Conservation (phyloP, 2,888 invertebrate species). For the Eulithis prunata region DNA sequence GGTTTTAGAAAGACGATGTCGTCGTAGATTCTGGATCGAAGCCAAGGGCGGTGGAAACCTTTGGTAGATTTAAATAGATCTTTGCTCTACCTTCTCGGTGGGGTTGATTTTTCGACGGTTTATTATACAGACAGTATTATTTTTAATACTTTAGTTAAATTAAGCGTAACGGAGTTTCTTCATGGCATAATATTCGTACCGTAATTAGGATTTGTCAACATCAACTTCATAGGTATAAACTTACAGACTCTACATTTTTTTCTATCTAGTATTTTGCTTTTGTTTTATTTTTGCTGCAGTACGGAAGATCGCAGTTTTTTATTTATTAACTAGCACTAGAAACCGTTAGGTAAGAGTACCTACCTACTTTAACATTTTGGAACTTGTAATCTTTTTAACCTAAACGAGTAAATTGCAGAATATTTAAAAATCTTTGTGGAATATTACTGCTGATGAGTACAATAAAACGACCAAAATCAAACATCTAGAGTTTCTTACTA, state of each 20-base stretch:
- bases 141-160: slow-evolving; percentile 28
- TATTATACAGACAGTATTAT: slow-evolving; percentile 29
- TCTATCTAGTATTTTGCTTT: too few species aligned
- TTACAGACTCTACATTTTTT: too few species aligned
- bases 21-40: slow-evolving; percentile 29
- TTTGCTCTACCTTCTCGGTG: slow-evolving; percentile 21
- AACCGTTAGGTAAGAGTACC: too few species aligned
- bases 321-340: too few species aligned
- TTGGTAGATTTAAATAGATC: slow-evolving; percentile 33
- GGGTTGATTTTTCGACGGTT: slow-evolving; percentile 21
- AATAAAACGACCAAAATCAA: slow-evolving; percentile 71
- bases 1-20: slow-evolving; percentile 18
- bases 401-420: neutral
- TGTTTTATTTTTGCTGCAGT: too few species aligned
- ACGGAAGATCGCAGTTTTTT: too few species aligned
- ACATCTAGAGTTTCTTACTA: slow-evolving; percentile 38
- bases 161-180: slow-evolving; percentile 17
- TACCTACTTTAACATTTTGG: too few species aligned
- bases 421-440: slow-evolving; percentile 31
- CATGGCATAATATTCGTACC: slow-evolving; percentile 7
- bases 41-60: slow-evolving; percentile 20
- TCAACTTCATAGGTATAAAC: too few species aligned
- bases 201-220: too few species aligned
- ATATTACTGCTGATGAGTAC: slow-evolving; percentile 66
- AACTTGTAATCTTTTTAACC: too few species aligned